Base-by-base conservation (phyloP, 92 coral and sea anemone genomes). In the Porites rus region DNA sequence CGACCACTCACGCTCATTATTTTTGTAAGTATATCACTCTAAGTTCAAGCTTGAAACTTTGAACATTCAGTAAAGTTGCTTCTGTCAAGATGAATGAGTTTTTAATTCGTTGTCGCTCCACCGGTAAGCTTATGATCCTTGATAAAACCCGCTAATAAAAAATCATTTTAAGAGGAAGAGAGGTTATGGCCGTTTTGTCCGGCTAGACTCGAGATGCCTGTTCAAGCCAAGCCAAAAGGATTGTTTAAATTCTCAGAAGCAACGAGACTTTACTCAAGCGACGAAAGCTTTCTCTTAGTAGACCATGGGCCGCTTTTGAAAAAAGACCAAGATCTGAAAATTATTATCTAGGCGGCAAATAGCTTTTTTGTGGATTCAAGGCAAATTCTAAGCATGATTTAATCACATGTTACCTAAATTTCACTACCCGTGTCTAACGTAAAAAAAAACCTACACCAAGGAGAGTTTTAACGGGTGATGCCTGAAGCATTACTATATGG, bases 91-190 rank as follows among this genome's bases (percentile, higher is more conserved):
- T 46, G 50, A 63, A 67, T 46, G 61, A 78, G 19, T 78, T 64
- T 78, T 64, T 38, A 78, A 38, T 65, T 59, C 74, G 19, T 20
- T 13, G 11, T 56, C 16, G 61, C 61, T 56, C 13, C 13, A 56
- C 79, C 66, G 66, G 66, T 50, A 24, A 52, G 65, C 46, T 20
- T 19, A 24, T 75, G 46, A 2, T 51, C 59, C 54, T 20, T 51
- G 79, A 75, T 28, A 52, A 78, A 43, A 68, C 69, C 71, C 59
- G 59, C 58, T 78, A 70, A 64, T 62, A 46, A 76, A 77, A 77
- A 65, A 65, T 56, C 61, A 25, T 79, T 65, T 79, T 38, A 38
- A 38, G 46, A 51, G 21, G 58, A 19, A 46, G 53, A 17, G 9
- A 31, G 54, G 74, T 38, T 17, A 8, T 6, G 46, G 1, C 38